Percentiles rank a stretch among this genome's conserved stretches.
phyloP scores from a whole-genome alignment of 1,140 invertebrate genomes.

The Eueides isabella region DNA sequence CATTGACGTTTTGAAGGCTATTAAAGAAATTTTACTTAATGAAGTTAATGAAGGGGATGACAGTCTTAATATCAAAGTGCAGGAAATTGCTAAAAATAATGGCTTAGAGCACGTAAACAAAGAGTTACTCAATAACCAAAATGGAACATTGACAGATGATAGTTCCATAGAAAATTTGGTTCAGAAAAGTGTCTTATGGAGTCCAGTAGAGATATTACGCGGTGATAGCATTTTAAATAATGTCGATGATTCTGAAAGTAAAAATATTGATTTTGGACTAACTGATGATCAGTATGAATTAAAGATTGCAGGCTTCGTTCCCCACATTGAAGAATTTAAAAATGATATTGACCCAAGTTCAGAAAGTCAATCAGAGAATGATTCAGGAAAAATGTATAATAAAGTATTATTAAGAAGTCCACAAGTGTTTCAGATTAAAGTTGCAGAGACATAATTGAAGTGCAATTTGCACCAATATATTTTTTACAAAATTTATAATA shows the following conservation, averaged over 20 bases:
- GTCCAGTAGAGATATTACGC: neutral
- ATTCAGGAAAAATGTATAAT: neutral
- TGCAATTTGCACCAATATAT: neutral
- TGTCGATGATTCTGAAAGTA: neutral
- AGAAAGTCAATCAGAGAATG: neutral
- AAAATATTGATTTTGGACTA: neutral
- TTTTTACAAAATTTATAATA: too few species aligned
- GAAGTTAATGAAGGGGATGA: neutral
- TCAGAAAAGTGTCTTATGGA: neutral
- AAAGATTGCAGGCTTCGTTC: neutral
- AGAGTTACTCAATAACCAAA: neutral
- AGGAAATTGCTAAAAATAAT: conserved; percentile 5
- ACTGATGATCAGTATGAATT: conserved; percentile 1
- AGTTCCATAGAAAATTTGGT: neutral
- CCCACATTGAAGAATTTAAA: neutral
- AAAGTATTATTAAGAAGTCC: neutral
- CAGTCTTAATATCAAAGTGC: neutral
- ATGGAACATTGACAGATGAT: neutral
- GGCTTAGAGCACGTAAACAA: neutral
- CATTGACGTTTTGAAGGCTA: neutral
- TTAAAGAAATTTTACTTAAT: neutral
- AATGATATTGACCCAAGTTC: neutral
- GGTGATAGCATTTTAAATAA: neutral
- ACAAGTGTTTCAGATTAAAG: neutral
- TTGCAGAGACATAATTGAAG: neutral